A percentile compares a stretch with the other conserved stretches of the same genome.
Conservation (phyloP, 2,888 invertebrate species). For the Caenorhabditis sp. region DNA sequence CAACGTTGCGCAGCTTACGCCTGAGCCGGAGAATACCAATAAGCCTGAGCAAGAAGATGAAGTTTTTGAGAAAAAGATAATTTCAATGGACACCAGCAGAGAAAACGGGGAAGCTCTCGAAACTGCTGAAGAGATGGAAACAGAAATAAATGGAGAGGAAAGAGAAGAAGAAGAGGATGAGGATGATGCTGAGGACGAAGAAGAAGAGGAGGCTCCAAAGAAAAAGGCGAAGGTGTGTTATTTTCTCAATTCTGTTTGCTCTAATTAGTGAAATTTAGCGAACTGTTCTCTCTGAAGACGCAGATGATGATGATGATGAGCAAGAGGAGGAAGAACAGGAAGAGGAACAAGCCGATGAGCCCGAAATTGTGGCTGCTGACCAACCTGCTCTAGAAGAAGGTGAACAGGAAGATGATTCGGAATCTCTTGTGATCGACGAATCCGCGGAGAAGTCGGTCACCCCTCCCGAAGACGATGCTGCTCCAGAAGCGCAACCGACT, state of each 20-base stretch:
- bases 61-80: conserved; percentile 35
- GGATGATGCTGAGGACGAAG: conserved; percentile 14
- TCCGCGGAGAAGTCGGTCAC: not conserved
- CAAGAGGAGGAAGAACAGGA: not conserved
- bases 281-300: conserved; percentile 6
- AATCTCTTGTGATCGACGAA: conserved; percentile 1
- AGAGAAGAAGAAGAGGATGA: conserved; percentile 1
- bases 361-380: not conserved
- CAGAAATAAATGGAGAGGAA: conserved; percentile 1
- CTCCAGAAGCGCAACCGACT: not conserved
- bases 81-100: conserved; percentile 48
- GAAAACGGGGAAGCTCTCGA: not conserved
- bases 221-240: conserved; percentile 20
- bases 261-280: not conserved
- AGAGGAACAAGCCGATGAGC: conserved; percentile 1
- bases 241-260: not conserved
- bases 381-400: conserved; percentile 5
- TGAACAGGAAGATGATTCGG: conserved; percentile 20
- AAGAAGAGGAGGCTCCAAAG: conserved; percentile 23
- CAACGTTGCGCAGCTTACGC: not conserved
- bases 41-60: conserved; percentile 17
- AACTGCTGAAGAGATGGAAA: not conserved
- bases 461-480: not conserved
- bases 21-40: not conserved
- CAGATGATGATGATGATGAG: conserved; percentile 1